These are phyloP conservation scores for Bibio marci DNA, from an alignment of 2,888 invertebrate genomes.

Conservation along the genomic window DNA sequence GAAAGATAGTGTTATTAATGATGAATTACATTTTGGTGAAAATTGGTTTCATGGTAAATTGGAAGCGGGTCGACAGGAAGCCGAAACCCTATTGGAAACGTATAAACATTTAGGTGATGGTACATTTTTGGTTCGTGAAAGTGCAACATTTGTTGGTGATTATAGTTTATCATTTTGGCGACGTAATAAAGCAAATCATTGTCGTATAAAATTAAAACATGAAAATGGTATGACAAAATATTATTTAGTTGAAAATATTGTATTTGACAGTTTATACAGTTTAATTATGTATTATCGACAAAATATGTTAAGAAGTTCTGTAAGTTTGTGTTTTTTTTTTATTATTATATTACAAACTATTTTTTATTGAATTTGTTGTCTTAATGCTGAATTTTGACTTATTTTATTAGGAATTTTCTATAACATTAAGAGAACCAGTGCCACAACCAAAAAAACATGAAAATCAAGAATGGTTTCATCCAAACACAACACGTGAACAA, in stretches of 20 bases:
- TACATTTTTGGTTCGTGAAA: conserved; percentile 81
- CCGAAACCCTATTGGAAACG: conserved; percentile 45
- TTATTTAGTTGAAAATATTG: conserved; percentile 71
- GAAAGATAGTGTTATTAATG: conserved; percentile 52
- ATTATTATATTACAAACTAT: not conserved
- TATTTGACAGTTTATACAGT: conserved; percentile 83
- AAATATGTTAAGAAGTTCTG: conserved; percentile 70
- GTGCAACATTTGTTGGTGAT: conserved; percentile 91
- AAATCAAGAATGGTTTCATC: conserved; percentile 84
- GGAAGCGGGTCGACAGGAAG: conserved; percentile 61
- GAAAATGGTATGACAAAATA: conserved; percentile 79
- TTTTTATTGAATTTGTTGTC: not conserved
- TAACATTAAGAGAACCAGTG: conserved; percentile 75
- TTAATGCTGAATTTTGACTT: not conserved
- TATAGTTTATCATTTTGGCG: conserved; percentile 92
- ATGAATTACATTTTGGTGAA: conserved; percentile 81
- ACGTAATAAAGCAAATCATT: conserved; percentile 76
- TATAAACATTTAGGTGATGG: conserved; percentile 78
- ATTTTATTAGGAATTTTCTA: conserved; percentile 54
- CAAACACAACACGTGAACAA: conserved; percentile 56
- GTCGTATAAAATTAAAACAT: conserved; percentile 77
- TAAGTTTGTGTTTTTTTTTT: conserved; percentile 17
- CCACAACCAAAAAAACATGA: conserved; percentile 92
- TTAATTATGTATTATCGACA: conserved; percentile 79
- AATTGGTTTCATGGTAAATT: conserved; percentile 88